Conservation (phyloP, 2,113 vertebrate species). For the Bubo bubo region DNA sequence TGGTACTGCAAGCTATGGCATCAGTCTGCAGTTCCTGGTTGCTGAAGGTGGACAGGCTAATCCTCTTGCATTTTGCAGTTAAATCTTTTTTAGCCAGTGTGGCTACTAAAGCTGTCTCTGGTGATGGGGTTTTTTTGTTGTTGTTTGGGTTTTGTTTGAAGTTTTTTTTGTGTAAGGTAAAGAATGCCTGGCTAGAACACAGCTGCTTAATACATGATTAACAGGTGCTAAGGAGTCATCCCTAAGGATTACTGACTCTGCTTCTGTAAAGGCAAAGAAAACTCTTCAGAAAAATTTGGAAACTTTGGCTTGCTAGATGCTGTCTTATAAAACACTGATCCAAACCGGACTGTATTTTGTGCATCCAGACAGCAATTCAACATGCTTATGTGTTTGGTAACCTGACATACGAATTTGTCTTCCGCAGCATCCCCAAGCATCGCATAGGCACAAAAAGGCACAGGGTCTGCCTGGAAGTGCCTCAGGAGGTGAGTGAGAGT, state of each 20-base stretch:
- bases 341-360: background rate
- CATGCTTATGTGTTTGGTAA: background rate
- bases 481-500: constrained; percentile 85
- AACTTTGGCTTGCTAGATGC: background rate
- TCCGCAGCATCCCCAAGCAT: constrained; percentile 81
- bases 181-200: background rate
- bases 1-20: background rate
- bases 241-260: background rate
- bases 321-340: background rate
- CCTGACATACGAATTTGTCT: background rate
- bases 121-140: background rate
- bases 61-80: background rate
- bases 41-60: background rate
- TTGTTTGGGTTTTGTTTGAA: background rate
- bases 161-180: background rate
- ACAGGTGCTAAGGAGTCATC: background rate
- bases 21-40: background rate
- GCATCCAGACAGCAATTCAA: background rate
- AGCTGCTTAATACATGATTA: background rate
- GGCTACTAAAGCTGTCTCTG: background rate
- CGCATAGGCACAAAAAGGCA: constrained; percentile 96
- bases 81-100: background rate
- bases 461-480: constrained; percentile 91
- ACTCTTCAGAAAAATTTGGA: background rate
- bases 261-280: background rate